Conservation (phyloP, 2,797 vertebrate genomes). For the Sebastiscus tertius region DNA sequence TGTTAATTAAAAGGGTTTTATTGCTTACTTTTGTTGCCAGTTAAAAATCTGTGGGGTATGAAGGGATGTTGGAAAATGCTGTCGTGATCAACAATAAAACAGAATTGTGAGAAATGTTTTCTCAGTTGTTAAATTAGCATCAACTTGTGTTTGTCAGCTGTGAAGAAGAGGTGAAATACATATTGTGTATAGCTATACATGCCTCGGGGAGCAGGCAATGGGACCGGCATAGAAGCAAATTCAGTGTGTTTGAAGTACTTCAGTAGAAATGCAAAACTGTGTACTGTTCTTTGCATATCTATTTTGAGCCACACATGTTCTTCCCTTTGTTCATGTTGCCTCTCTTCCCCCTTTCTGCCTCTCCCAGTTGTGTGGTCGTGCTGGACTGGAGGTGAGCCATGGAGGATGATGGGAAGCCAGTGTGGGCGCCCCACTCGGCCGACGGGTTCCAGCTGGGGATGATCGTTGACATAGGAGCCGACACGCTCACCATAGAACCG, state of each 20-base stretch:
- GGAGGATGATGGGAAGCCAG: conserved; percentile 99
- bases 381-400: conserved; percentile 81
- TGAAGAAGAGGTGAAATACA: background rate
- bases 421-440: conserved; percentile 96
- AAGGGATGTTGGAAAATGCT: background rate
- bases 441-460: conserved; percentile 98
- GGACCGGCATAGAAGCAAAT: background rate
- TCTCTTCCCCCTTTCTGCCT: background rate
- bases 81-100: background rate
- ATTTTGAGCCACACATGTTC: background rate
- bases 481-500: conserved; percentile 94
- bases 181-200: background rate
- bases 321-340: background rate
- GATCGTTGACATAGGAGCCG: conserved; percentile 95
- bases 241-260: background rate
- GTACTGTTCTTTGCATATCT: conserved; percentile 43
- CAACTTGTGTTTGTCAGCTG: background rate
- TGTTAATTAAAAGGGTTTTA: background rate
- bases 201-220: background rate
- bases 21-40: background rate
- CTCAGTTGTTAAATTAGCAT: background rate
- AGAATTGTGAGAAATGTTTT: background rate
- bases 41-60: background rate
- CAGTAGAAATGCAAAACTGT: conserved; percentile 40
- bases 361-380: conserved; percentile 60